Evolutionary conservation across 2,113 vertebrate species (phyloP).

Genomic region (Puffinus mauretanicus): DNA sequence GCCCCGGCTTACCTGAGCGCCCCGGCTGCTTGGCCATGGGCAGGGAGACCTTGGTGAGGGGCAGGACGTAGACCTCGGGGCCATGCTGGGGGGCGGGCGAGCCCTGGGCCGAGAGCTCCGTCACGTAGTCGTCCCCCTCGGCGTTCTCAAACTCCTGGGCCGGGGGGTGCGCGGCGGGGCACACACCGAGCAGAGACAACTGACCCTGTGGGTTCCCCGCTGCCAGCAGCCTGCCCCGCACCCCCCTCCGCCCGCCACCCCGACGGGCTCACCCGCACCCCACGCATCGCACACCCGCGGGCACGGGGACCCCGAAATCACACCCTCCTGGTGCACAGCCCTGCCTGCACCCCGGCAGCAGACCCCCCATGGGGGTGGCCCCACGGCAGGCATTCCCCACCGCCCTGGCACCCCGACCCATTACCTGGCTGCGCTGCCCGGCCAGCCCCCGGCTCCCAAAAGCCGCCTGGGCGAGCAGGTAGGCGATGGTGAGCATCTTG

Average conservation of each 20-base stretch:
- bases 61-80: slow-evolving; percentile 93
- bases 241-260: not conserved
- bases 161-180: not conserved
- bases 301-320: not conserved
- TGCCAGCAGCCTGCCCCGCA: accelerated
- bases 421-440: not conserved
- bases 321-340: not conserved
- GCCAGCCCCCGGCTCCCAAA: not conserved
- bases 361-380: too few species aligned
- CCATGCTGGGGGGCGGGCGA: slow-evolving; percentile 82
- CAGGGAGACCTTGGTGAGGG: slow-evolving; percentile 89
- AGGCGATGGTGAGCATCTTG: slow-evolving; percentile 68
- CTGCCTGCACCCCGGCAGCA: not conserved
- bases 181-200: not conserved
- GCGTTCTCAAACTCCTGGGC: slow-evolving; percentile 91
- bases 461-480: slow-evolving; percentile 56
- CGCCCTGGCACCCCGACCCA: accelerated
- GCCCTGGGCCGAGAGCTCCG: slow-evolving; percentile 81
- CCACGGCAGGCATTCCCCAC: not conserved
- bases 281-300: accelerated
- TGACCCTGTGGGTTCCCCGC: not conserved
- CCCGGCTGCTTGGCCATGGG: slow-evolving; percentile 88
- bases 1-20: slow-evolving; percentile 80
- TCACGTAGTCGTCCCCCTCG: slow-evolving; percentile 85
- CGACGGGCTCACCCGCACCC: too few species aligned